Base-by-base conservation (phyloP, 2,888 invertebrate species). In the Synergus laeviventris region DNA sequence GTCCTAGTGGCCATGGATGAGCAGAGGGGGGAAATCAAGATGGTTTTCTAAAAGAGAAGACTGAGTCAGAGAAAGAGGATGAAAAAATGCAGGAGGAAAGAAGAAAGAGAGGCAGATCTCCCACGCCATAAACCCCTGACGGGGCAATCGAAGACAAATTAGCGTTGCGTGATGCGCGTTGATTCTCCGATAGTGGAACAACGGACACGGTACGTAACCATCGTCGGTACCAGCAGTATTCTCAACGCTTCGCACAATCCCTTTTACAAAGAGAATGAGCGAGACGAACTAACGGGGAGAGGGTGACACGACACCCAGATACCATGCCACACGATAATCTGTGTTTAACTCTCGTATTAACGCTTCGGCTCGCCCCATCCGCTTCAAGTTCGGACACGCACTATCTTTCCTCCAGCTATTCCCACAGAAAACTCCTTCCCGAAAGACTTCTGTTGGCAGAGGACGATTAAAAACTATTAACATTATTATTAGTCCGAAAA, bases 101-200 rank as follows among this genome's bases (percentile, higher is more conserved):
- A 75, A 77, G 76, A 79, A 79, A 79, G 77, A 79, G 77, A 75
- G 61, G 77, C 79, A 79, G 80, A 86, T 88, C 89, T 90, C 90
- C 89, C 90, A 90, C 90, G 90, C 87, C 87, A 86, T 82, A 85
- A 85, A 81, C 81, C 83, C 70, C 82, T 85, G 84, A 82, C 87
- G 85, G 86, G 85, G 87, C 88, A 86, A 90, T 91, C 89, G 90
- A 90, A 90, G 90, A 90, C 88, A 88, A 91, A 91, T 90, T 90
- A 90, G 89, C 86, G 88, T 91, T 91, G 90, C 90, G 90, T 90
- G 90, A 90, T 89, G 90, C 89, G 90, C 90, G 89, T 88, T 89
- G 90, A 90, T 90, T 88, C 87, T 84, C 80, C 86, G 89, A 89
- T 89, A 89, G 89, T 86, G 87, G 87, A 89, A 89, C 87, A 87